phyloP scores from a whole-genome alignment of 2,888 invertebrate genomes.

The Microctonus hyperodae region DNA sequence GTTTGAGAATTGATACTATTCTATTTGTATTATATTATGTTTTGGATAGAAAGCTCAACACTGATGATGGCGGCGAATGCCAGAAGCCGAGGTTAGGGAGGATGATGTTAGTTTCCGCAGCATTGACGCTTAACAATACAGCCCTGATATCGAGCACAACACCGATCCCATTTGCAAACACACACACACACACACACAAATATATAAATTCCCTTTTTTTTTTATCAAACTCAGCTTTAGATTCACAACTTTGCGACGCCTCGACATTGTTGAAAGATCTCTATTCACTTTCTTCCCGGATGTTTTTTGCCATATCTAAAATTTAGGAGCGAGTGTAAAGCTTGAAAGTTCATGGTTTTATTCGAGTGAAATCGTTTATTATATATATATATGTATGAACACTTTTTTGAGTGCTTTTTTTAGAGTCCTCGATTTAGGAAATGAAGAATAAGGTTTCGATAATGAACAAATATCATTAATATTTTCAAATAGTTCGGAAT shows the following conservation, averaged over 20 bases:
- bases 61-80: slow-evolving; percentile 7
- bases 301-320: background rate
- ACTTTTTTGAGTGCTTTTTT: background rate
- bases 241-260: background rate
- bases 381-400: background rate
- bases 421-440: no score
- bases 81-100: background rate
- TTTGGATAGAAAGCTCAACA: slow-evolving; percentile 6
- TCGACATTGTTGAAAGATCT: slow-evolving; percentile 6
- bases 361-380: no score
- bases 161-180: slow-evolving; percentile 33
- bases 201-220: slow-evolving; percentile 18
- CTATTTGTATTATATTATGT: no score
- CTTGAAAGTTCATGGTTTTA: no score
- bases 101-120: slow-evolving; percentile 60
- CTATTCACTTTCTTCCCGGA: slow-evolving; percentile 11
- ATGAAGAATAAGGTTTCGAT: no score
- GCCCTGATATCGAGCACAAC: slow-evolving; percentile 50
- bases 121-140: slow-evolving; percentile 62
- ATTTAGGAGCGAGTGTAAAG: no score
- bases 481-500: no score
- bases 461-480: no score
- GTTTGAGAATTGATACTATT: no score
- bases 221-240: background rate
- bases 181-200: slow-evolving; percentile 28